Evolutionary conservation across 2,797 vertebrate species (phyloP).

Genomic region (Pogoniulus pusillus): DNA sequence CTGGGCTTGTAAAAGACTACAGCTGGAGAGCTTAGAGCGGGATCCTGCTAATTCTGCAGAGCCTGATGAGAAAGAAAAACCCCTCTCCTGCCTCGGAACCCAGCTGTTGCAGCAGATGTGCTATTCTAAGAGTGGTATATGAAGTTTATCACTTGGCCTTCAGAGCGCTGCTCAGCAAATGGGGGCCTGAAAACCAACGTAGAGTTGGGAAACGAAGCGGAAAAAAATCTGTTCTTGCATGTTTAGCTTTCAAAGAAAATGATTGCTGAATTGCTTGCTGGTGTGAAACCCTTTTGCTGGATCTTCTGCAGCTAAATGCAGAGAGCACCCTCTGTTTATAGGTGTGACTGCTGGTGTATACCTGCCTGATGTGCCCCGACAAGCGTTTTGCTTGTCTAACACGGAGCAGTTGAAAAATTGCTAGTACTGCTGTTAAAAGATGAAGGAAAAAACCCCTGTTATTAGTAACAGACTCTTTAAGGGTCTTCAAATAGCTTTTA

Average conservation of each 20-base stretch:
- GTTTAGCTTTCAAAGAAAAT: neutral
- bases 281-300: neutral
- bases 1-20: neutral
- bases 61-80: neutral
- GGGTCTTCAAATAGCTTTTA: neutral
- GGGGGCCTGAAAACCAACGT: neutral
- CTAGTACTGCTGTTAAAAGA: neutral
- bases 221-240: rapidly evolving
- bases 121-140: rapidly evolving
- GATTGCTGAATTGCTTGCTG: neutral
- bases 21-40: neutral
- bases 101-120: neutral
- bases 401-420: neutral
- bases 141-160: neutral
- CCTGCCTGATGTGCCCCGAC: neutral
- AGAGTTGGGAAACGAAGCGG: neutral
- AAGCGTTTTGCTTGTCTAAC: neutral
- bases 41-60: neutral
- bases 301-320: neutral
- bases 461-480: neutral
- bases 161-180: neutral
- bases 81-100: too few relatives aligned
- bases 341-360: neutral
- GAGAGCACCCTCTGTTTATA: neutral
- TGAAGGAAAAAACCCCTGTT: neutral